Evolutionary conservation across 1,140 invertebrate species (phyloP).

Genomic region (Drosophila lini): DNA sequence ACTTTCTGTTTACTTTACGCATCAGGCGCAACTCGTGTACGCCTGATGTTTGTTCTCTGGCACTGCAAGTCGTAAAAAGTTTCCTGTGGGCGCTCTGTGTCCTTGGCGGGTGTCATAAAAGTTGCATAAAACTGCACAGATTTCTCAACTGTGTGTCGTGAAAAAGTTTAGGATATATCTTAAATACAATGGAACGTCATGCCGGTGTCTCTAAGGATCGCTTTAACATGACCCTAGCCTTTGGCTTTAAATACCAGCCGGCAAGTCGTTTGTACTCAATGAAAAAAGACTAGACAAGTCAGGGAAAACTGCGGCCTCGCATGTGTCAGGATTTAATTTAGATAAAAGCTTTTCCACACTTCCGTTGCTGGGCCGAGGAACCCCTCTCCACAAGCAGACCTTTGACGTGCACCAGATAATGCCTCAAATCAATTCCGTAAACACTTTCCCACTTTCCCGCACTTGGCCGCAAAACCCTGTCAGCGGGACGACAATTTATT

Average conservation of each 20-base stretch:
- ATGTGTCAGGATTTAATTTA: slow-evolving; percentile 76
- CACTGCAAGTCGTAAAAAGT: slow-evolving; percentile 58
- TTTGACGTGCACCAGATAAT: slow-evolving; percentile 60
- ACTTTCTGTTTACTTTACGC: slow-evolving; percentile 40
- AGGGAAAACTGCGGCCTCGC: slow-evolving; percentile 18
- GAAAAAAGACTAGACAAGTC: background rate
- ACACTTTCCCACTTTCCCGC: slow-evolving; percentile 51
- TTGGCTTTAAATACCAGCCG: slow-evolving; percentile 40
- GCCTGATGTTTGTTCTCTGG: slow-evolving; percentile 46
- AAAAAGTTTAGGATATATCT: slow-evolving; percentile 49
- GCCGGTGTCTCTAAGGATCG: slow-evolving; percentile 28
- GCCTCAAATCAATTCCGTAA: slow-evolving; percentile 78
- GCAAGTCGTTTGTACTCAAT: slow-evolving; percentile 66
- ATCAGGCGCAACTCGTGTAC: slow-evolving; percentile 32
- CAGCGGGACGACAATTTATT: slow-evolving; percentile 71
- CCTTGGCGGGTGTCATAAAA: slow-evolving; percentile 62
- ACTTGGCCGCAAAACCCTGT: slow-evolving; percentile 43
- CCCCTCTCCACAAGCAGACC: slow-evolving; percentile 7
- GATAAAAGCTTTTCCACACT: slow-evolving; percentile 74
- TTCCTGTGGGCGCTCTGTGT: slow-evolving; percentile 27
- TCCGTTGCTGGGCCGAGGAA: background rate
- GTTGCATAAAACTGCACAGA: slow-evolving; percentile 78
- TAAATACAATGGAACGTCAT: slow-evolving; percentile 21
- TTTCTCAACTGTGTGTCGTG: slow-evolving; percentile 45
- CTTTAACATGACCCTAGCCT: slow-evolving; percentile 51